Conservation (phyloP, 2,888 invertebrate species). For the Diabrotica balteata region DNA sequence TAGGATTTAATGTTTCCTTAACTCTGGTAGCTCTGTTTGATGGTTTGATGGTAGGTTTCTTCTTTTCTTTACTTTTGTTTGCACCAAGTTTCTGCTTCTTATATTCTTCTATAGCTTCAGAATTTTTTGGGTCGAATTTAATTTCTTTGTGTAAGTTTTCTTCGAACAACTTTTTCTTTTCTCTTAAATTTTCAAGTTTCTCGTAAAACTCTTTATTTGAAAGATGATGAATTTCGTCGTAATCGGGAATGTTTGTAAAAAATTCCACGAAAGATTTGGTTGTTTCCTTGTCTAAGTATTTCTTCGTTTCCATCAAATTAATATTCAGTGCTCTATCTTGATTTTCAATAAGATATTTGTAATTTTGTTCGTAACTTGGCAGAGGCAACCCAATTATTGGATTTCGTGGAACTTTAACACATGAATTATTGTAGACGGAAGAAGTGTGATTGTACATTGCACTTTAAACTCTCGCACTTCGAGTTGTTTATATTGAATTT, state of each 20-base stretch:
- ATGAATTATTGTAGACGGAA: constrained; percentile 75
- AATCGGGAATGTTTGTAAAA: constrained; percentile 81
- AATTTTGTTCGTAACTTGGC: constrained; percentile 71
- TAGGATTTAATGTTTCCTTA: constrained; percentile 4
- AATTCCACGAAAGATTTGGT: constrained; percentile 73
- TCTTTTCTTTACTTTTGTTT: constrained; percentile 34
- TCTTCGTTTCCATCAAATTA: constrained; percentile 49
- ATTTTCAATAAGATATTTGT: constrained; percentile 54
- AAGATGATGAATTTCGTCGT: constrained; percentile 77
- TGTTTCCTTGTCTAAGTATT: constrained; percentile 60
- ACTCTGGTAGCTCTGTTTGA: constrained; percentile 49
- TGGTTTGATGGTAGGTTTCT: constrained; percentile 47
- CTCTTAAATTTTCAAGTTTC: constrained; percentile 70
- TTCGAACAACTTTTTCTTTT: constrained; percentile 66
- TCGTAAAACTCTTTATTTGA: constrained; percentile 78
- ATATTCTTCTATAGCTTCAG: constrained; percentile 56
- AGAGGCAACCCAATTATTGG: constrained; percentile 76
- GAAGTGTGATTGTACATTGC: constrained; percentile 61
- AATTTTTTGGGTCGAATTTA: constrained; percentile 49
- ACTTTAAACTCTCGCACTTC: constrained; percentile 22
- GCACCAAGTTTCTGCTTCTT: constrained; percentile 49
- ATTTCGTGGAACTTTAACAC: constrained; percentile 75
- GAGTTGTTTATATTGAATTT: constrained; percentile 31
- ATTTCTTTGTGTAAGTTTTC: constrained; percentile 52
- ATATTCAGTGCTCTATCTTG: constrained; percentile 49